phyloP scores from a whole-genome alignment of 2,888 invertebrate species.

The Xiphydria camelus region DNA sequence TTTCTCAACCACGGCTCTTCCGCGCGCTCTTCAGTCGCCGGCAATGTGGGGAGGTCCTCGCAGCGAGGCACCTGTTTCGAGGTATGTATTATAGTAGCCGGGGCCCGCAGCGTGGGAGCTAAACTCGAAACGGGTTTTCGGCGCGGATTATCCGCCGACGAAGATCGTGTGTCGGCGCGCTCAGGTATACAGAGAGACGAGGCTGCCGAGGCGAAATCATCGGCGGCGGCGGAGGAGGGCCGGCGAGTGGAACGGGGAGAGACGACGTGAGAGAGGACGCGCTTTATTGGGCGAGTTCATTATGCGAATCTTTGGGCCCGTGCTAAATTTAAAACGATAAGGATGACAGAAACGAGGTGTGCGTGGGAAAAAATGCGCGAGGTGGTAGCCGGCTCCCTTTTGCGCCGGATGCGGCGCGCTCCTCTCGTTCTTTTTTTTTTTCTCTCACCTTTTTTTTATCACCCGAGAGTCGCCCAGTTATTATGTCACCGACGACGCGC shows the following conservation, averaged over 20 bases:
- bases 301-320: constrained; percentile 5
- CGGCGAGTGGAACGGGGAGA: neutral
- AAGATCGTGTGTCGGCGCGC: constrained; percentile 21
- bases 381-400: neutral
- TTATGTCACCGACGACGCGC: too few species aligned
- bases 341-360: constrained; percentile 12
- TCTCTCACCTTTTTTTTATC: too few species aligned
- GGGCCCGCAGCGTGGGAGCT: constrained; percentile 51
- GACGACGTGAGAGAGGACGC: too few species aligned
- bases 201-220: constrained; percentile 23
- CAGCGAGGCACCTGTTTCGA: constrained; percentile 36
- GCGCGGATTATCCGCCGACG: constrained; percentile 42
- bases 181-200: too few species aligned
- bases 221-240: constrained; percentile 12
- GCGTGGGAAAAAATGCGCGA: constrained; percentile 22
- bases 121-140: constrained; percentile 42
- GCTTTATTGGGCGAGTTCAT: constrained; percentile 22
- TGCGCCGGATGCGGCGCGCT: too few species aligned
- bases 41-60: too few species aligned
- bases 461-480: too few species aligned
- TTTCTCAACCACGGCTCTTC: too few species aligned
- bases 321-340: constrained; percentile 9
- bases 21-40: too few species aligned
- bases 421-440: too few species aligned
- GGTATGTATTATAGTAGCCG: constrained; percentile 24